Base-by-base conservation (phyloP, 1,140 invertebrate species). In the Stegodyphus dumicola region DNA sequence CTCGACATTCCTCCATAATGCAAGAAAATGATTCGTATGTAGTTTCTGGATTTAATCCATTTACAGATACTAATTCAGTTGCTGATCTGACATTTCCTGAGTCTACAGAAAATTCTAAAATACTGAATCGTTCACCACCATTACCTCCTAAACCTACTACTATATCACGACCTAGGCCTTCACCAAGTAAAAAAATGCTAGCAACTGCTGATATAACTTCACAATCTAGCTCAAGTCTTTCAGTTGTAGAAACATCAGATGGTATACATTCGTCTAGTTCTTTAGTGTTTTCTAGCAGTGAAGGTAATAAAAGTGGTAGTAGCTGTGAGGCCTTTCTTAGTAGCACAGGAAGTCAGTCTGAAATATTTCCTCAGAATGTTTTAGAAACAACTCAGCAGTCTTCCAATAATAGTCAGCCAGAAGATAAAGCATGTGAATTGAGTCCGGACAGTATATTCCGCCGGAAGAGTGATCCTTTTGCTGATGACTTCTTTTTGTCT, bases 401-500 rank as follows among this genome's bases (percentile, higher is more conserved):
- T 77, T 77, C 75, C 75, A 77, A 13, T 48, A 18, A 9, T 66
- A n/a, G n/a, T 51, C 13, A 7, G 5, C 6, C 33, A 6, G 18
- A 52, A 9, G 73, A 48, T 4, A 73, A 73, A 15, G 10, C 53
- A 4, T 52, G 48, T n/a, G 65, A 56, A 11, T 48, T 75, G 5
- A 86, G 53, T 11, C 76, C 81, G 13, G 73, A 73, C 56, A 88
- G 85, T 18, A 88, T 88, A 51, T 88, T 88, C 49, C 75, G 71
- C 5, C 48, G 85, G 65, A 86, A 87, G n/a, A 74, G 52, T 67
- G 88, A 88, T 85, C 88, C 88, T n/a, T 88, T 88, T 87, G 88
- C 88, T 7, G 88, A 88, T 83, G 88, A 88, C 49, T 88, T 88
- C 75, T 88, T 88, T 53, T 53, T 77, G 7, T 60, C 87, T 13